These are phyloP conservation scores for Xiphophorus couchianus DNA, from an alignment of 2,113 vertebrate genomes.

Conservation along the genomic window DNA sequence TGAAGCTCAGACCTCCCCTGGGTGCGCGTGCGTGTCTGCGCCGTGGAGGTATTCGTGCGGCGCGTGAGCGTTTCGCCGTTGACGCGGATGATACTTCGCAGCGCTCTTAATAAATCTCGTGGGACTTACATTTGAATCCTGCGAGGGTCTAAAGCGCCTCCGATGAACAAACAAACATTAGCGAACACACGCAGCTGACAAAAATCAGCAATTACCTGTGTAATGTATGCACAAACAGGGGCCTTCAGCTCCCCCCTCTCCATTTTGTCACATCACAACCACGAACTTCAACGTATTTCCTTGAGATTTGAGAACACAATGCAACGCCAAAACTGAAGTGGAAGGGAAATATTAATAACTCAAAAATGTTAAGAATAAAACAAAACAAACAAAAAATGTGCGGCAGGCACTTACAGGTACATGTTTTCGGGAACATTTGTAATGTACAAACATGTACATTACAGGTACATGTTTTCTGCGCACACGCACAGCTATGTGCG, in stretches of 20 bases:
- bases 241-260: background rate
- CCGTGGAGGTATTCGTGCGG: constrained; percentile 1
- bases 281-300: background rate
- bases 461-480: background rate
- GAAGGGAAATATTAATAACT: background rate
- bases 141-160: constrained; percentile 12
- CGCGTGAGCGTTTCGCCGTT: constrained; percentile 7
- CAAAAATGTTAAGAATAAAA: background rate
- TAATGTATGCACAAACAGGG: background rate
- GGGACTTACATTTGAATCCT: constrained; percentile 51
- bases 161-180: constrained; percentile 7
- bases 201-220: background rate
- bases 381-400: background rate
- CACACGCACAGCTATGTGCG: too few relatives aligned
- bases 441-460: too few relatives aligned
- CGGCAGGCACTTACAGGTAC: background rate
- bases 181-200: background rate
- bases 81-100: constrained; percentile 54
- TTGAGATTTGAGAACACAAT: background rate
- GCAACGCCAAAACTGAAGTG: background rate
- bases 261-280: background rate
- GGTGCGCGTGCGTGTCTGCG: background rate
- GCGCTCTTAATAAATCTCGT: constrained; percentile 60
- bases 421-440: background rate
- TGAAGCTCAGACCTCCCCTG: constrained; percentile 5